These are phyloP conservation scores for Beris morrisii DNA, from an alignment of 2,888 invertebrate genomes.

Conservation along the genomic window DNA sequence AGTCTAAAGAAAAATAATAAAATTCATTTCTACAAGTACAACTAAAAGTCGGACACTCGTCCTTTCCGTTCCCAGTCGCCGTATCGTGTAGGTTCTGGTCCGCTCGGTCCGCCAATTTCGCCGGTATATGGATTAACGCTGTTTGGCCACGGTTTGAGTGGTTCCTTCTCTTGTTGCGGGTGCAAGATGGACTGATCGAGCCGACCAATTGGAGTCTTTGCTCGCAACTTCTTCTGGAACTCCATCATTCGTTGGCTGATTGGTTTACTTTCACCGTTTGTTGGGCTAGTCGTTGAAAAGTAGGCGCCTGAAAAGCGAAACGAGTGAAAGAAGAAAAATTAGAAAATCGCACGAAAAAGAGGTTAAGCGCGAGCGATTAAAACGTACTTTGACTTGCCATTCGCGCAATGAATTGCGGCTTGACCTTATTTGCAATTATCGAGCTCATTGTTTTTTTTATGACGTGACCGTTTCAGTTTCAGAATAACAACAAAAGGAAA, in stretches of 20 bases:
- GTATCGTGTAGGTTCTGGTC: slow-evolving; percentile 98
- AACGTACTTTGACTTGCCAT: slow-evolving; percentile 28
- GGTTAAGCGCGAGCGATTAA: not conserved
- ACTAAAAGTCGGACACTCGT: slow-evolving; percentile 84
- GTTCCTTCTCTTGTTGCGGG: slow-evolving; percentile 79
- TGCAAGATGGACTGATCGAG: slow-evolving; percentile 76
- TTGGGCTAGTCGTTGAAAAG: slow-evolving; percentile 13
- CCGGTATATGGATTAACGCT: slow-evolving; percentile 90
- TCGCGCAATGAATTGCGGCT: slow-evolving; percentile 14
- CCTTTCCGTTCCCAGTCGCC: slow-evolving; percentile 99
- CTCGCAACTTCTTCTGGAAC: slow-evolving; percentile 74
- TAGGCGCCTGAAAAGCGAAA: slow-evolving; percentile 13
- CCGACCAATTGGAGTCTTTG: slow-evolving; percentile 68
- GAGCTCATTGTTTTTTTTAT: slow-evolving; percentile 17
- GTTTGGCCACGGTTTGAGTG: slow-evolving; percentile 81
- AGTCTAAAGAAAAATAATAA: slow-evolving; percentile 7
- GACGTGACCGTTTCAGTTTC: too few species aligned
- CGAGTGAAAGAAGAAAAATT: not conserved
- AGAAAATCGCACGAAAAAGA: not conserved
- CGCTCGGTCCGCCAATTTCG: slow-evolving; percentile 91
- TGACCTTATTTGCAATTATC: slow-evolving; percentile 23
- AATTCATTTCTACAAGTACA: slow-evolving; percentile 14
- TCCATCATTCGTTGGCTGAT: slow-evolving; percentile 59
- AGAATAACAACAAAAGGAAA: too few species aligned
- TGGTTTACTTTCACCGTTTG: slow-evolving; percentile 43